A percentile compares a stretch with the other conserved stretches of the same genome.
Conservation (phyloP, 2,888 invertebrate genomes). For the Merodon equestris region DNA sequence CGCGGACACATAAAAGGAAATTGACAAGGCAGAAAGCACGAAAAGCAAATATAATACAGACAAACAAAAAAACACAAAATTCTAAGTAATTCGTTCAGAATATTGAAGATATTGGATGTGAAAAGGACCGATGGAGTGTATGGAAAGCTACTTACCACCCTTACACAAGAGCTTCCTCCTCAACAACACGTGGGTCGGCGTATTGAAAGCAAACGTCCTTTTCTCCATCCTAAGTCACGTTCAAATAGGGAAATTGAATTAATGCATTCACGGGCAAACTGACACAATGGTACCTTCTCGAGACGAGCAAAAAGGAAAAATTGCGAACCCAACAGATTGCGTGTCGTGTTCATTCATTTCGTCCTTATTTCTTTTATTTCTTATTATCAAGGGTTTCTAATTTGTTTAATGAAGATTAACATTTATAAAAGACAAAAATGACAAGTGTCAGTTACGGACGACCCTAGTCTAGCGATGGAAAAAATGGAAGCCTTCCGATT, state of each 20-base stretch:
- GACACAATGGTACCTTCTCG: slow-evolving; percentile 14
- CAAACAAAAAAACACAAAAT: slow-evolving; percentile 14
- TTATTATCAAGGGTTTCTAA: slow-evolving; percentile 29
- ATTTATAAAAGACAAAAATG: slow-evolving; percentile 31
- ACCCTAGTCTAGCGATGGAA: too few relatives aligned
- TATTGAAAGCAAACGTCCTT: slow-evolving; percentile 12
- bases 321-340: too few relatives aligned
- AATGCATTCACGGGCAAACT: slow-evolving; percentile 38
- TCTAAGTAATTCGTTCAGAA: slow-evolving; percentile 27
- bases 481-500: background rate
- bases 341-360: background rate
- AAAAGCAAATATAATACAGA: too few relatives aligned
- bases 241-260: slow-evolving; percentile 35
- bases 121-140: too few relatives aligned
- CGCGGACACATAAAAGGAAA: slow-evolving; percentile 4
- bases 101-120: background rate
- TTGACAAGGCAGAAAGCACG: too few relatives aligned
- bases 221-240: slow-evolving; percentile 33
- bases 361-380: slow-evolving; percentile 1
- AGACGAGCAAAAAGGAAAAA: too few relatives aligned
- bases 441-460: slow-evolving; percentile 16
- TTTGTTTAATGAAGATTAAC: slow-evolving; percentile 54
- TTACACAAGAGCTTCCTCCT: too few relatives aligned
- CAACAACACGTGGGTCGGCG: too few relatives aligned
- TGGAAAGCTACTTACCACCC: too few relatives aligned